Conservation (phyloP, 2,888 invertebrate genomes). For the Adineta ricciae region DNA sequence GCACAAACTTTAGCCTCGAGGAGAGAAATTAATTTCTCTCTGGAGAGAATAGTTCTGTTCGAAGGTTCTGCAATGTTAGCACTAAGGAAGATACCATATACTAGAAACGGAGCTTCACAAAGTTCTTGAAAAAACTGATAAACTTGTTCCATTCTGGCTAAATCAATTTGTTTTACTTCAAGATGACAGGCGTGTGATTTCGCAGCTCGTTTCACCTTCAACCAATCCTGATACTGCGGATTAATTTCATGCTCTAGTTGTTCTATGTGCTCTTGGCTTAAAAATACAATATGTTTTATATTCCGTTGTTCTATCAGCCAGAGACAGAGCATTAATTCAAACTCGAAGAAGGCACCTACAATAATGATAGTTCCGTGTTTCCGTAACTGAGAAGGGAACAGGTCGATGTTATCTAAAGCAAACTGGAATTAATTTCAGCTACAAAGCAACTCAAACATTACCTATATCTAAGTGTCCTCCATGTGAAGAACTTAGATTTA, state of each 20-base stretch:
- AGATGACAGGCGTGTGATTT: not conserved
- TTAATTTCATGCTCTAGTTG: not conserved
- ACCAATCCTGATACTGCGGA: not conserved
- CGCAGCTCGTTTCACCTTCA: not conserved
- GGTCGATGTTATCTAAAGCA: not conserved
- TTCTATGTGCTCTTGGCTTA: not conserved
- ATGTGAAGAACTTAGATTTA: not conserved
- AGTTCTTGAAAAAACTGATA: no score
- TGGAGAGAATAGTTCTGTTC: not conserved
- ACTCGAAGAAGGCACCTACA: slow-evolving; percentile 6
- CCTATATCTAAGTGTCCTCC: not conserved
- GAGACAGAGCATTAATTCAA: not conserved
- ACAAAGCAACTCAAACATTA: not conserved
- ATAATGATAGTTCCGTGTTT: not conserved
- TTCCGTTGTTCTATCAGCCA: slow-evolving; percentile 29
- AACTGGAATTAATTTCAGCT: no score
- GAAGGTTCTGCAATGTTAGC: no score
- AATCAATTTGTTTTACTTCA: not conserved
- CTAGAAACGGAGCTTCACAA: no score
- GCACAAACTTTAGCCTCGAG: not conserved
- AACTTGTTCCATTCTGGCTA: no score
- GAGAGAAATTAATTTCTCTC: not conserved
- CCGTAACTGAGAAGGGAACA: not conserved
- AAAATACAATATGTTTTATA: not conserved
- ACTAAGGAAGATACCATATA: no score